A percentile compares a stretch with the other conserved stretches of the same genome.
These are phyloP conservation scores for Zelostemma sp. DNA, from an alignment of 1,140 invertebrate species.

Conservation along the genomic window DNA sequence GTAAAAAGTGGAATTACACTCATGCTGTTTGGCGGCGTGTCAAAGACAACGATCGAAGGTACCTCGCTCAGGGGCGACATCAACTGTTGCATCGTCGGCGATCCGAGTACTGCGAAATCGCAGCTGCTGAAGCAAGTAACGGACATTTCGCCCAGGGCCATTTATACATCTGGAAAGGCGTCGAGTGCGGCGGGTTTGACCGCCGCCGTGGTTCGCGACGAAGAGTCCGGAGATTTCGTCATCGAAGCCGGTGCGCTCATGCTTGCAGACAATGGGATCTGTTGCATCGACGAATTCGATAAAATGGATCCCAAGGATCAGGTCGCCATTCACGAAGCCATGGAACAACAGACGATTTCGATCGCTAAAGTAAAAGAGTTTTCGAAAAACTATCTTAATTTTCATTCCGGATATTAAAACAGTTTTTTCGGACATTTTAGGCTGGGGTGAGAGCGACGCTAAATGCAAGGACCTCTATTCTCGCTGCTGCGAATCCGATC, in stretches of 20 bases:
- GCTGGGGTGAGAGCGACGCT: constrained; percentile 97
- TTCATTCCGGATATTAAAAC: too few species aligned
- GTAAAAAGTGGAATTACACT: constrained; percentile 95
- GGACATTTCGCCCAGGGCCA: constrained; percentile 94
- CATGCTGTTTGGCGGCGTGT: constrained; percentile 98
- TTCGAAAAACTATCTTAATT: too few species aligned
- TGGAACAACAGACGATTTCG: constrained; percentile 99
- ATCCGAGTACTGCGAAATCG: constrained; percentile 98
- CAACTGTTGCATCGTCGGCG: constrained; percentile 98
- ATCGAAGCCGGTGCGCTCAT: constrained; percentile 99
- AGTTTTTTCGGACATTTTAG: constrained; percentile 58
- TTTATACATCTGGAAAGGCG: constrained; percentile 99
- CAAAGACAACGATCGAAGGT: constrained; percentile 93
- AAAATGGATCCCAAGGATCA: constrained; percentile 99
- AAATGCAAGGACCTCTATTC: constrained; percentile 97
- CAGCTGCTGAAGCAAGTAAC: constrained; percentile 97
- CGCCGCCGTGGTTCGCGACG: constrained; percentile 96
- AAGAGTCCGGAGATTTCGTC: constrained; percentile 98
- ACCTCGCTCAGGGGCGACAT: constrained; percentile 94
- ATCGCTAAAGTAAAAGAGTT: constrained; percentile 95
- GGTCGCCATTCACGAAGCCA: constrained; percentile 99
- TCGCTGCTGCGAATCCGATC: constrained; percentile 98
- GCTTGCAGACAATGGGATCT: constrained; percentile 98
- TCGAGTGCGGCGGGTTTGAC: constrained; percentile 98
- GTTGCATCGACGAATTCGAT: too few species aligned